Evolutionary conservation across 2,797 vertebrate genomes (phyloP), one percentile per base, ranked within the genome.

Genomic region (Anableps anableps): DNA sequence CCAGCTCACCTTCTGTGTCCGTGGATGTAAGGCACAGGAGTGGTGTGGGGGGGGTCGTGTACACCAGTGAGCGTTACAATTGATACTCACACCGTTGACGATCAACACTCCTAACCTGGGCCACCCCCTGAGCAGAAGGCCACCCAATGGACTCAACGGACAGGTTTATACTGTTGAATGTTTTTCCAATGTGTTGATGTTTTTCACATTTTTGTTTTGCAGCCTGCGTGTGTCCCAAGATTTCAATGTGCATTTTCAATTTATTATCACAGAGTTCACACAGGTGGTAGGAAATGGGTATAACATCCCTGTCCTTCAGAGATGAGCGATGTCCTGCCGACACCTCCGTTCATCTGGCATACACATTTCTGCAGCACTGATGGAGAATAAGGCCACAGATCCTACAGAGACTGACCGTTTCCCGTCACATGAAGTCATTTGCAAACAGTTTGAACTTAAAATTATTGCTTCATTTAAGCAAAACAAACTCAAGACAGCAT

Each of bases 1-100:
- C 94, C 94, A 94, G 91, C 87, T 88, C 91, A 94, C 92, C 90
- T 93, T 91, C 89, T 89, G 80, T 89, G 88, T 91, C 91, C 91
- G 51, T 83, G 88, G 88, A 89, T 90, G 85, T 78, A 83, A 83
- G 84, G 19, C 41, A 47, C 48, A 82, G 84, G 17, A 45, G 53
- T 21, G 21, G 21, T 1, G 34, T 29, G 31, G 34, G 3, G 31
- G 64, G 62, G 62, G 62, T 36, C 62, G 36, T 80, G 89, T 90
- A 87, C 86, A 76, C 85, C 83, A 72, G 34, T 81, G 79, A 90
- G 85, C 41, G 80, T 85, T 90, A 92, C 90, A 92, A 91, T 89
- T 80, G 86, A 90, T 89, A 83, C 90, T 84, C 85, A 89, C 81
- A 88, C 82, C 75, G 84, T 86, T 86, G 79, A 89, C 90, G 88